These are phyloP conservation scores for Aquatica leii DNA, from an alignment of 2,888 invertebrate species.

Conservation along the genomic window DNA sequence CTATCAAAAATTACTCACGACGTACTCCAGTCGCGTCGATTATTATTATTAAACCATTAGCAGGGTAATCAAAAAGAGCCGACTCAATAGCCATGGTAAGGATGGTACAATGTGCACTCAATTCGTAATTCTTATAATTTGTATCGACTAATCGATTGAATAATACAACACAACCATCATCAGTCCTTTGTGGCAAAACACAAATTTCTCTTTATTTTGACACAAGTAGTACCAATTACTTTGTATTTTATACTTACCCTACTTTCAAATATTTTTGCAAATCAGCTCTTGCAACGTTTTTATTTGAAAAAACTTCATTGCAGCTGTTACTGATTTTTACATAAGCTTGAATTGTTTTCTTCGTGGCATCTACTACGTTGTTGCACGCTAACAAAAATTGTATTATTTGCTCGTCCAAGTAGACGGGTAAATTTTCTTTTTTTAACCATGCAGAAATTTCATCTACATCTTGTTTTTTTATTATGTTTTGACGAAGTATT, in stretches of 20 bases:
- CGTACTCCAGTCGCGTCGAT: slow-evolving; percentile 74
- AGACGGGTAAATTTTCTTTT: background rate
- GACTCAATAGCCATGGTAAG: slow-evolving; percentile 56
- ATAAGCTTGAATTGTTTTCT: background rate
- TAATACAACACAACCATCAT: background rate
- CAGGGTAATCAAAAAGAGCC: slow-evolving; percentile 66
- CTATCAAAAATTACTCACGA: slow-evolving; percentile 46
- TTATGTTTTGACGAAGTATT: too few species aligned
- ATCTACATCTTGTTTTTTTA: too few species aligned
- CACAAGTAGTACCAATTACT: background rate
- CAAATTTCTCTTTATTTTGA: slow-evolving; percentile 1
- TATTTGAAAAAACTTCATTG: slow-evolving; percentile 6
- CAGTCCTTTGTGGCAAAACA: slow-evolving; percentile 9
- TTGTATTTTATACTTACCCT: background rate
- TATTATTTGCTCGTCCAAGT: slow-evolving; percentile 18
- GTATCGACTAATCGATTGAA: background rate
- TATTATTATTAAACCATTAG: slow-evolving; percentile 70
- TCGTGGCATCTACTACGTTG: background rate
- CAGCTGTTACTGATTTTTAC: background rate
- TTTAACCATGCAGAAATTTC: background rate
- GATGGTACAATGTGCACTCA: background rate
- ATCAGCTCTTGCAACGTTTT: background rate
- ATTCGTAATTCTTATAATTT: background rate
- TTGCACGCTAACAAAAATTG: slow-evolving; percentile 12
- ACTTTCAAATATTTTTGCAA: background rate